These are phyloP conservation scores for Acronicta psi DNA, from an alignment of 2,888 invertebrate species.

Conservation along the genomic window DNA sequence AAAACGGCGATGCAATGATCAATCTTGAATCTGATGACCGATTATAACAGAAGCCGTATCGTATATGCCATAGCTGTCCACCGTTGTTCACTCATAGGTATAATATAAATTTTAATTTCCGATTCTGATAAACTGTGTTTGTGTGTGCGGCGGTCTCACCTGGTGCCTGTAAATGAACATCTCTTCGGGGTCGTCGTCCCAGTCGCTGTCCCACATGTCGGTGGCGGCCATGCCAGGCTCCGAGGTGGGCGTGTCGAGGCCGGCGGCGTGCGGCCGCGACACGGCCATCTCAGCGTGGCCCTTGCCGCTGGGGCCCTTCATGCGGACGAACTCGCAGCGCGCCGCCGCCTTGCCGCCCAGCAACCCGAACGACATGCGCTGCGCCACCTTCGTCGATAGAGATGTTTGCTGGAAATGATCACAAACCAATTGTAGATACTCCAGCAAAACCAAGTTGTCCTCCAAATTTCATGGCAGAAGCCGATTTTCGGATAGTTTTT, in stretches of 20 bases:
- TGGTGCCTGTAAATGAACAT: slow-evolving; percentile 94
- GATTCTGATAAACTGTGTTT: too few relatives aligned
- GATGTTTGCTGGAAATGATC: slow-evolving; percentile 93
- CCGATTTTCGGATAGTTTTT: too few relatives aligned
- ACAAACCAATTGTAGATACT: neutral
- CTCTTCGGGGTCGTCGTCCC: slow-evolving; percentile 96
- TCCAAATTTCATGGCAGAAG: too few relatives aligned
- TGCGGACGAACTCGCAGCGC: slow-evolving; percentile 98
- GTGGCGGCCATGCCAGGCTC: slow-evolving; percentile 96
- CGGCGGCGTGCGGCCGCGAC: slow-evolving; percentile 96
- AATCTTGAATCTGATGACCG: too few relatives aligned
- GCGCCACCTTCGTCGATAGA: slow-evolving; percentile 97
- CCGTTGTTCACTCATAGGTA: too few relatives aligned
- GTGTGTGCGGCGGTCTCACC: slow-evolving; percentile 69
- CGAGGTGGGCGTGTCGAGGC: slow-evolving; percentile 97
- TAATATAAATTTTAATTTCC: too few relatives aligned
- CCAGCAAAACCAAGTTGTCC: too few relatives aligned
- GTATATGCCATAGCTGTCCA: too few relatives aligned
- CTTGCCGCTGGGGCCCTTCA: slow-evolving; percentile 99
- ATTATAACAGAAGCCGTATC: too few relatives aligned
- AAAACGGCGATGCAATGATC: too few relatives aligned
- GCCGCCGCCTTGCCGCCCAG: slow-evolving; percentile 93
- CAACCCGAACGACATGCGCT: slow-evolving; percentile 97
- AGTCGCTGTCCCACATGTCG: slow-evolving; percentile 96
- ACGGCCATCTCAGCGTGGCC: slow-evolving; percentile 99